Evolutionary conservation across 64 coral and sea anemone species (phyloP), one percentile per base, ranked within the genome.

Genomic region (Pocillopora verrucosa): DNA sequence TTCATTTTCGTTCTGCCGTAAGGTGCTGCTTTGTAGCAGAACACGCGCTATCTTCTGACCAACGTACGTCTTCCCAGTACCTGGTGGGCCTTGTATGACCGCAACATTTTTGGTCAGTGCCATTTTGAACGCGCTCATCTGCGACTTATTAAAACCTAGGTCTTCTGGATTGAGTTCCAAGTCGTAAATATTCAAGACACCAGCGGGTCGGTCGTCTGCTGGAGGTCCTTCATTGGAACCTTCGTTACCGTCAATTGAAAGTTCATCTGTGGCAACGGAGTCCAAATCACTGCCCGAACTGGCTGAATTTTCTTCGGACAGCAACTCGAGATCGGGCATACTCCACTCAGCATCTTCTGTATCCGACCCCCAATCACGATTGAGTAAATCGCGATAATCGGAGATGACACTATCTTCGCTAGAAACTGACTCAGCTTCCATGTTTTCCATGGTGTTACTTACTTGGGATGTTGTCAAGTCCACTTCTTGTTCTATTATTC

Each of bases 21-120:
- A 37, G 0, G 75, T 9, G 51, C 58, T 19, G 74, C 85, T 94
- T 41, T 80, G 57, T 19, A 92, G 84, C 15, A 94, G 86, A 36
- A 68, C 86, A 22, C 75, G 86, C 11, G 89, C 95, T 62, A 98
- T 98, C 70, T 98, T 98, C 1, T 76, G 89, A 36, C 95, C 95
- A 67, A 98, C 89, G 59, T 94, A 94, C 11, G 95, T 98, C 78
- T 98, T 98, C 24, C 95, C 95, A 34, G 95, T 94, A 2, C 95
- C 95, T 15, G 95, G 95, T 10, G 95, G 95, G 16, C 95, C 95
- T 69, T 98, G 95, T 34, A 98, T 98, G 17, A 98, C 79, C 0
- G 95, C 86, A 58, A 98, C 92, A 56, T 77, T 72, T 80, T 92
- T 91, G 5, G 89, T 93, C n/a, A 98, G 68, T 6, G 95, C 95